Percentiles rank a stretch among this genome's conserved stretches.
Evolutionary conservation across 2,113 vertebrate genomes (phyloP).

Genomic region (Mus pahari): DNA sequence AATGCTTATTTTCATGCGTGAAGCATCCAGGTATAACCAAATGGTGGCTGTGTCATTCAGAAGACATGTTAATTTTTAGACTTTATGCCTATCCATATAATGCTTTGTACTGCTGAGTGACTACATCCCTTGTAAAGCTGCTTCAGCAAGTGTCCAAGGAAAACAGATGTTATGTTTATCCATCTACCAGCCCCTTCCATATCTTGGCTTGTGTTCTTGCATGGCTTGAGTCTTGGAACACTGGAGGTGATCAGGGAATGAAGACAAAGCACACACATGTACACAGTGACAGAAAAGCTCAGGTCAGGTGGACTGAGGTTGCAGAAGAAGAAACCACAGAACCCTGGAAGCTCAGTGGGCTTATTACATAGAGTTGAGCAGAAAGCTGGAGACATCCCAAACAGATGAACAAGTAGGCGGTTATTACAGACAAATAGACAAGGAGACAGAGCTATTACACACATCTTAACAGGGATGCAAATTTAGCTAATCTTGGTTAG

Average conservation of each 20-base stretch:
- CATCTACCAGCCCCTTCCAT: background rate
- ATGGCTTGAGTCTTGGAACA: background rate
- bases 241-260: background rate
- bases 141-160: background rate
- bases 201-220: background rate
- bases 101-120: background rate
- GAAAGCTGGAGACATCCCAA: background rate
- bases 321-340: background rate
- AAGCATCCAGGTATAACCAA: background rate
- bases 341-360: background rate
- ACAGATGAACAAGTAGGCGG: background rate
- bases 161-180: fast-evolving
- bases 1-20: background rate
- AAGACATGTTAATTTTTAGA: background rate
- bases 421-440: background rate
- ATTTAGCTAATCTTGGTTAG: background rate
- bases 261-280: background rate
- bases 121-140: background rate
- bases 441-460: background rate
- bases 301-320: background rate
- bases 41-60: background rate
- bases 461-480: background rate
- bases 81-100: background rate
- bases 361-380: background rate
- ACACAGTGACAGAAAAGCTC: background rate